These are phyloP conservation scores for Parnassius smintheus DNA, from an alignment of 2,888 invertebrate species.

Conservation along the genomic window DNA sequence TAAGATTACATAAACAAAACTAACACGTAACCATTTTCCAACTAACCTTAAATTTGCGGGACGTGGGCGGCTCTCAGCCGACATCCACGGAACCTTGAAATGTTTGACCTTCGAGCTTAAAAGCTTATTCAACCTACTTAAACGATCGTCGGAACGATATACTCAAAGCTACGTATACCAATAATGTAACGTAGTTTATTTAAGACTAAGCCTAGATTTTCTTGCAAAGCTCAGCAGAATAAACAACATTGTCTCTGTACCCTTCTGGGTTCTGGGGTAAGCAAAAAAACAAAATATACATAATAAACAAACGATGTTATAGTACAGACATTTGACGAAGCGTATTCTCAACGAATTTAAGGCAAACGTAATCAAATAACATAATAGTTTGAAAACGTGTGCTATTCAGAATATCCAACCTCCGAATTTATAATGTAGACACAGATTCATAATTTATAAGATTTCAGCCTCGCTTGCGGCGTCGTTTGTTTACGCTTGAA, in stretches of 20 bases:
- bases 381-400: constrained; percentile 13
- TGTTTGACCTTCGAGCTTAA: constrained; percentile 56
- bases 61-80: constrained; percentile 15
- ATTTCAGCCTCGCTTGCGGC: constrained; percentile 11
- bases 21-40: constrained; percentile 2
- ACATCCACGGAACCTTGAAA: constrained; percentile 18
- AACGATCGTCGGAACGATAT: constrained; percentile 44
- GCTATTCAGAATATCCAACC: constrained; percentile 18
- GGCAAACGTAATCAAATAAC: neutral
- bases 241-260: neutral
- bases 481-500: constrained; percentile 14
- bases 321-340: no score
- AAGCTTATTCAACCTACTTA: constrained; percentile 54
- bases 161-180: constrained; percentile 8
- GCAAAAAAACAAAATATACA: neutral
- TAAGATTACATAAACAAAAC: neutral
- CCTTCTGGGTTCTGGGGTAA: neutral
- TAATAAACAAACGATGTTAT: neutral
- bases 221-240: neutral
- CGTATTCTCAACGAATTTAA: neutral
- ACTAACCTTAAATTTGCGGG: constrained; percentile 10
- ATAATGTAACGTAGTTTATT: no score
- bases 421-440: constrained; percentile 23
- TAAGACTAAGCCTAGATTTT: constrained; percentile 7
- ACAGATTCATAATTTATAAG: constrained; percentile 25